Evolutionary conservation across 2,888 invertebrate species (phyloP).

Genomic region (Caenorhabditis imperialis): DNA sequence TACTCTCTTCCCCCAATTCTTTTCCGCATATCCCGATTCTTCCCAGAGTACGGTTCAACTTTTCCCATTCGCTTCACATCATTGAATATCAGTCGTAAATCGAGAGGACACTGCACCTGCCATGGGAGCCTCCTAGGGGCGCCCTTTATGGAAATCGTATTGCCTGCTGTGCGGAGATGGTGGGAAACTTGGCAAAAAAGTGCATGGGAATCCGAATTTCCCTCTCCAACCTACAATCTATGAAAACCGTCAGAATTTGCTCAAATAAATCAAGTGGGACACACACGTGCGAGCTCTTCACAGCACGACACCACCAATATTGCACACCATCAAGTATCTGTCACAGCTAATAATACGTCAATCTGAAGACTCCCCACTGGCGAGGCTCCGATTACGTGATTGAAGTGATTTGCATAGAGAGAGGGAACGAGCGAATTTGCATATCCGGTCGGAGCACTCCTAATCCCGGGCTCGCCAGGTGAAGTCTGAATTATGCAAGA

Average conservation of each 20-base stretch:
- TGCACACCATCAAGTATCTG: constrained; percentile 35
- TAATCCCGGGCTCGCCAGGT: too few species aligned
- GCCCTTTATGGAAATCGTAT: background rate
- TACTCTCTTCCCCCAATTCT: constrained; percentile 3
- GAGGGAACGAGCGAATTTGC: too few species aligned
- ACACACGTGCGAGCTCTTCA: constrained; percentile 23
- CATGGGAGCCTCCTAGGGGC: constrained; percentile 2
- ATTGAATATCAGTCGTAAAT: constrained; percentile 50
- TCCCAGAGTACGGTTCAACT: background rate
- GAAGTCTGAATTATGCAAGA: too few species aligned
- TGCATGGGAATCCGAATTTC: too few species aligned
- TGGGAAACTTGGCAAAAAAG: background rate
- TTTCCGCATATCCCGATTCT: background rate
- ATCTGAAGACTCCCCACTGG: background rate
- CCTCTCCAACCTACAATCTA: background rate
- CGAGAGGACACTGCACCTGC: constrained; percentile 29
- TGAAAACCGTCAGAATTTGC: background rate
- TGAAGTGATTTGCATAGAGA: constrained; percentile 45
- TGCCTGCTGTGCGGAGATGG: background rate
- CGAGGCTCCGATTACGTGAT: constrained; percentile 39
- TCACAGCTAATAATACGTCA: constrained; percentile 43
- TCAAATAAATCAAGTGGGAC: constrained; percentile 1
- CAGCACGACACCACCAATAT: constrained; percentile 31
- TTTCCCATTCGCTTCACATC: constrained; percentile 9
- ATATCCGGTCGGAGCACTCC: too few species aligned